phyloP scores from a whole-genome alignment of 2,888 invertebrate genomes.

The Drosophila multiciliata region DNA sequence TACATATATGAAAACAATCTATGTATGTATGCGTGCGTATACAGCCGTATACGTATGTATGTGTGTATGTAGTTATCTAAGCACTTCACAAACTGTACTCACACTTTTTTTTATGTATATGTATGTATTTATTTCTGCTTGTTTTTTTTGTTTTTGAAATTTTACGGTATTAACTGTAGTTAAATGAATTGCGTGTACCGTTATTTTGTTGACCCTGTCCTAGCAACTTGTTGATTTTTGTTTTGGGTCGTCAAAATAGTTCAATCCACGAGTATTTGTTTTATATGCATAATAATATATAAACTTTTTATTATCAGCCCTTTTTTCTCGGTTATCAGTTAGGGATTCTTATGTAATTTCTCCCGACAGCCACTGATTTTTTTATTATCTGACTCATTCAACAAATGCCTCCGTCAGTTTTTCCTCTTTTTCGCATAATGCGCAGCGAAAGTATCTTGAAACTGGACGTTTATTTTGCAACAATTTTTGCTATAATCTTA shows the following conservation, averaged over 20 bases:
- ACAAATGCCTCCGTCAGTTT: slow-evolving; percentile 59
- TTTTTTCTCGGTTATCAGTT: slow-evolving; percentile 15
- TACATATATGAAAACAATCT: neutral
- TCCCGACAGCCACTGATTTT: slow-evolving; percentile 11
- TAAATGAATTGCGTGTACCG: slow-evolving; percentile 17
- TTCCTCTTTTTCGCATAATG: slow-evolving; percentile 33
- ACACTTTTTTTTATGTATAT: neutral
- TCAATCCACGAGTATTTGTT: slow-evolving; percentile 31
- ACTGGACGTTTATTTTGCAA: slow-evolving; percentile 20
- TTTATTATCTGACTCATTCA: slow-evolving; percentile 61
- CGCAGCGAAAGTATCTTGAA: slow-evolving; percentile 56
- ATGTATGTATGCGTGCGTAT: neutral
- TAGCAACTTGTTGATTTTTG: slow-evolving; percentile 34
- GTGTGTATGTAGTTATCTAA: neutral
- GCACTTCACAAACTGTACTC: slow-evolving; percentile 13
- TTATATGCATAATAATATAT: neutral
- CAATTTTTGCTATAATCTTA: slow-evolving; percentile 58
- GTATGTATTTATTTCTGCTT: neutral
- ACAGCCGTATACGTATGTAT: neutral
- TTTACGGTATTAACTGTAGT: neutral
- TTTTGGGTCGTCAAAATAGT: slow-evolving; percentile 9
- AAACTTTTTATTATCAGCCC: neutral
- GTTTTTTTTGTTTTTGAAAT: neutral
- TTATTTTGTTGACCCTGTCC: slow-evolving; percentile 5
- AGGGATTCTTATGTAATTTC: slow-evolving; percentile 43